These are phyloP conservation scores for Pampus argenteus DNA, from an alignment of 2,797 vertebrate species.

Conservation along the genomic window DNA sequence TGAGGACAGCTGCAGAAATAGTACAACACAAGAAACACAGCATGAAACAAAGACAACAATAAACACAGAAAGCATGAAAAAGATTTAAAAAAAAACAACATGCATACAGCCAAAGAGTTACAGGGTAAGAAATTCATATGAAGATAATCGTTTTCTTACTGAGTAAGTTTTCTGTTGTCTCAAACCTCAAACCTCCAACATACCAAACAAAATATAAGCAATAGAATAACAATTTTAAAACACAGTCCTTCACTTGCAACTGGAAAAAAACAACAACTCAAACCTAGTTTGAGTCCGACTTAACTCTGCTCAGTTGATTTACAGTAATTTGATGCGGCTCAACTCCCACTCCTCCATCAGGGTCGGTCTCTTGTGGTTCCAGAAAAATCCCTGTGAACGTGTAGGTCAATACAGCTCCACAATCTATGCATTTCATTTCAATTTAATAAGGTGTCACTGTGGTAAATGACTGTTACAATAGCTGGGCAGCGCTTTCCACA, in stretches of 20 bases:
- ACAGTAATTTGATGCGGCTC: slow-evolving; percentile 40
- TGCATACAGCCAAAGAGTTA: too few relatives aligned
- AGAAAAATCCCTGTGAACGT: slow-evolving; percentile 20
- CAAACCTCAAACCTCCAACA: slow-evolving; percentile 6
- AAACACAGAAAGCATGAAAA: too few relatives aligned
- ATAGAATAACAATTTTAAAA: not conserved
- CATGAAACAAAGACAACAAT: too few relatives aligned
- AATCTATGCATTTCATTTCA: slow-evolving; percentile 59
- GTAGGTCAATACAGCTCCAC: slow-evolving; percentile 39
- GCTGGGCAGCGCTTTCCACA: slow-evolving; percentile 27
- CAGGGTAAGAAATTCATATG: too few relatives aligned
- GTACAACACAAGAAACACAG: too few relatives aligned
- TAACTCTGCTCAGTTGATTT: slow-evolving; percentile 20
- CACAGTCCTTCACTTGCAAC: slow-evolving; percentile 10
- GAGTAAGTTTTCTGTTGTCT: not conserved
- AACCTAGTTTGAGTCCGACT: not conserved
- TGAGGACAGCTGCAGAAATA: too few relatives aligned
- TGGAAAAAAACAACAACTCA: not conserved
- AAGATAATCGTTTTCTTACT: too few relatives aligned
- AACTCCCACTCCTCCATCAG: slow-evolving; percentile 19
- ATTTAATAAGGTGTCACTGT: slow-evolving; percentile 65
- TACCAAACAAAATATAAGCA: too few relatives aligned
- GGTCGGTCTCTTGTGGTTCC: slow-evolving; percentile 25
- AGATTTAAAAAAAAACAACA: too few relatives aligned
- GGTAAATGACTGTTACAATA: slow-evolving; percentile 45